Conservation (phyloP, 1,140 invertebrate species). For the Macrosteles quadrilineatus region DNA sequence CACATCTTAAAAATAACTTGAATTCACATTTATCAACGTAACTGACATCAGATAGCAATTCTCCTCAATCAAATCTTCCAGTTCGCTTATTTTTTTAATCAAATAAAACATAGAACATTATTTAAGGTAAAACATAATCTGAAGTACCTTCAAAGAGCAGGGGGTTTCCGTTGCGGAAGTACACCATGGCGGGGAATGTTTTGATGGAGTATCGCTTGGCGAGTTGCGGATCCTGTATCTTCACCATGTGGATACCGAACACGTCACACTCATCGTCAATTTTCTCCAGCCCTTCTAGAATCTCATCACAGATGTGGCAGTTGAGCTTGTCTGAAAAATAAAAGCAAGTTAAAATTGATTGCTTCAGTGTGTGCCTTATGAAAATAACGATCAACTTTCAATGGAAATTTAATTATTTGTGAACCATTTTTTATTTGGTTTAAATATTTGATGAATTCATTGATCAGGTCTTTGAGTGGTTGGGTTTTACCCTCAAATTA, state of each 20-base stretch:
- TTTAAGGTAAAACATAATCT: no score
- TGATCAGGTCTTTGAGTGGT: no score
- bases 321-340: constrained; percentile 84
- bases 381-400: neutral
- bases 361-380: neutral
- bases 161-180: constrained; percentile 93
- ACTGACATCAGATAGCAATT: no score
- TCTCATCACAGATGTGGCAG: constrained; percentile 90
- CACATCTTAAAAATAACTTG: no score
- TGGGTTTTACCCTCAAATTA: no score
- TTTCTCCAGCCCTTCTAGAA: constrained; percentile 84
- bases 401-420: neutral
- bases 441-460: no score
- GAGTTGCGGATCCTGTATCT: constrained; percentile 88
- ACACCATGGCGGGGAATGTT: constrained; percentile 90
- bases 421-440: neutral
- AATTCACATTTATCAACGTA: no score
- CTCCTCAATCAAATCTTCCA: no score
- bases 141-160: constrained; percentile 76
- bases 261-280: constrained; percentile 93
- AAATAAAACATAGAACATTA: no score
- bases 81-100: no score
- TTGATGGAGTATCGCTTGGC: constrained; percentile 93
- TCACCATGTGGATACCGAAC: constrained; percentile 93
- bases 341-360: constrained; percentile 36